These are phyloP conservation scores for Propithecus coquereli DNA, from an alignment of 2,113 vertebrate genomes.

Conservation along the genomic window DNA sequence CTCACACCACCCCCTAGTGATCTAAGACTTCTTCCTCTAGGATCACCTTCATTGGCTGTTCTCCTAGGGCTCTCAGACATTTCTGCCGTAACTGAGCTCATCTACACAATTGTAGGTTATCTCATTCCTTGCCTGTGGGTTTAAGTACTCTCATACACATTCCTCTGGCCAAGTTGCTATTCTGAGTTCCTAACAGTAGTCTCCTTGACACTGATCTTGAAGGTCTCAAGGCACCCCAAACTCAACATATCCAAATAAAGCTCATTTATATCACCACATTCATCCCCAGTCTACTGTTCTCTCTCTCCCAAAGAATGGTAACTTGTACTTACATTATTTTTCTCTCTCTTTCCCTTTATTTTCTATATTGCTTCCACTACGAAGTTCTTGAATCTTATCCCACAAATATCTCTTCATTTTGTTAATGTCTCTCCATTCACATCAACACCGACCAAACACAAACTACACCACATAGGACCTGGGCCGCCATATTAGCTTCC, in stretches of 20 bases:
- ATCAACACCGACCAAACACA: not conserved
- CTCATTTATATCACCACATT: not conserved
- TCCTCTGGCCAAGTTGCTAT: not conserved
- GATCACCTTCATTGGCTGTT: not conserved
- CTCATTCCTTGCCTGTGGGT: not conserved
- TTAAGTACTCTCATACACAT: not conserved
- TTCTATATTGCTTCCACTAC: not conserved
- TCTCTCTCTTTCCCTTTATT: not conserved
- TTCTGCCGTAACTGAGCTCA: not conserved
- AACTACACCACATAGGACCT: not conserved
- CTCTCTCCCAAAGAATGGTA: not conserved
- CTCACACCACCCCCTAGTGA: accelerated
- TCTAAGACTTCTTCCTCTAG: not conserved
- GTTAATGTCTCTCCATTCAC: not conserved
- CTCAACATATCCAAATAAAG: not conserved
- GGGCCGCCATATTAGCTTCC: not conserved
- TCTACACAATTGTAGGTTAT: not conserved
- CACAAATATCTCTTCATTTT: not conserved
- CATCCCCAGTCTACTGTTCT: not conserved
- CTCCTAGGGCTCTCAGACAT: not conserved
- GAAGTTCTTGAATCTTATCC: not conserved
- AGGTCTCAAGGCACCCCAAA: not conserved
- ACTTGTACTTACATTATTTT: not conserved
- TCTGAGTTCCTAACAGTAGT: not conserved
- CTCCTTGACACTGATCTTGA: not conserved